A percentile compares a stretch with the other conserved stretches of the same genome.
These are phyloP conservation scores for Campaea margaritaria DNA, from an alignment of 2,888 invertebrate genomes.

Conservation along the genomic window DNA sequence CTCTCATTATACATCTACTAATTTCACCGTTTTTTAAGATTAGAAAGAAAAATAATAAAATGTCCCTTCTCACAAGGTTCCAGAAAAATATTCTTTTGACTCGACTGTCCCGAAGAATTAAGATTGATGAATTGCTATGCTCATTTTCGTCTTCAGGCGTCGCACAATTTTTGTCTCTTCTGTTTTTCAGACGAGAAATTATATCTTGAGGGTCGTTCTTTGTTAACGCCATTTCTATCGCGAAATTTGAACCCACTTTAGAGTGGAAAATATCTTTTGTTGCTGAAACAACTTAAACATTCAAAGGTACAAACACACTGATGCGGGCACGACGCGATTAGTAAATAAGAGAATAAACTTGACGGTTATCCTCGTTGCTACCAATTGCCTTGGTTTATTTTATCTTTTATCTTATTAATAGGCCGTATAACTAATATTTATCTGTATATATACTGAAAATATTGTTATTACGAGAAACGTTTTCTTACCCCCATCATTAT, in stretches of 20 bases:
- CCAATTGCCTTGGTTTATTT: too few species aligned
- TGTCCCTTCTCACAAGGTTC: slow-evolving; percentile 50
- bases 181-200: slow-evolving; percentile 48
- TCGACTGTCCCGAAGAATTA: slow-evolving; percentile 65
- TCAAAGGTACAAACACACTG: background rate
- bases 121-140: slow-evolving; percentile 67
- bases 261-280: slow-evolving; percentile 28
- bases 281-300: background rate
- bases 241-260: slow-evolving; percentile 18
- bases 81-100: slow-evolving; percentile 68
- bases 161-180: slow-evolving; percentile 46
- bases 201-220: slow-evolving; percentile 28
- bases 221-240: slow-evolving; percentile 30
- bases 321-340: background rate
- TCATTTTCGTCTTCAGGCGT: slow-evolving; percentile 44
- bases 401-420: too few species aligned
- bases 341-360: too few species aligned
- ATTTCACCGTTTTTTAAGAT: slow-evolving; percentile 32
- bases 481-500: too few species aligned
- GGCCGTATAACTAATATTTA: too few species aligned
- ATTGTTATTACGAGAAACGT: too few species aligned
- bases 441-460: too few species aligned
- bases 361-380: too few species aligned
- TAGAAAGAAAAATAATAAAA: slow-evolving; percentile 55
- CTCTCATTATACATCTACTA: slow-evolving; percentile 14